phyloP scores from a whole-genome alignment of 1,140 invertebrate species.

The Rhysida immarginata region DNA sequence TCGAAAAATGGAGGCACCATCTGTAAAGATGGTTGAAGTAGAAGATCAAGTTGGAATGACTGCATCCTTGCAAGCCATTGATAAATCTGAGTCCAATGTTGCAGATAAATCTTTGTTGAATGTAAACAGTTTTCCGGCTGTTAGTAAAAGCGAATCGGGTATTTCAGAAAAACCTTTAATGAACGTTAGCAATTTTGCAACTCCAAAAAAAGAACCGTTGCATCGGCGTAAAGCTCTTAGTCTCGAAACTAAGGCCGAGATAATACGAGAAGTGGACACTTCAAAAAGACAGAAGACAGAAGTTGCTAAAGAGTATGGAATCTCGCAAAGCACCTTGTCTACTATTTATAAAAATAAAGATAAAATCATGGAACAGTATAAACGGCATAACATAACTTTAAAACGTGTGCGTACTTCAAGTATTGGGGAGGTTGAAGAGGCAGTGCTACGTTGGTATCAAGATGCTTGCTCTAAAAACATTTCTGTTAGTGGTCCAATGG shows the following conservation, averaged over 20 bases:
- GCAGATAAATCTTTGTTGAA: too few relatives aligned
- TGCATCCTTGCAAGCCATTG: too few relatives aligned
- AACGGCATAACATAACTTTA: slow-evolving; percentile 8
- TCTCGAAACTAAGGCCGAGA: slow-evolving; percentile 3
- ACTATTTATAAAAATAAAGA: slow-evolving; percentile 17
- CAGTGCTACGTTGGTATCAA: slow-evolving; percentile 15
- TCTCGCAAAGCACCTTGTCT: slow-evolving; percentile 11
- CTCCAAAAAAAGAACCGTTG: neutral
- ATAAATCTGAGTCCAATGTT: too few relatives aligned
- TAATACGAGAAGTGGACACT: neutral
- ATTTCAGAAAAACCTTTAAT: too few relatives aligned
- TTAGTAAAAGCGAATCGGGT: too few relatives aligned
- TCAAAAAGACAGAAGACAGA: slow-evolving; percentile 1
- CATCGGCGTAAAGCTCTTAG: neutral
- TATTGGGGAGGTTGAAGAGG: slow-evolving; percentile 17
- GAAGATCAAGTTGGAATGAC: too few relatives aligned
- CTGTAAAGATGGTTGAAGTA: too few relatives aligned
- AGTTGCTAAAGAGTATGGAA: slow-evolving; percentile 5
- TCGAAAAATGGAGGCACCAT: neutral
- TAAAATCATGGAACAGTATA: slow-evolving; percentile 14
- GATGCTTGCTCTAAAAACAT: slow-evolving; percentile 12
- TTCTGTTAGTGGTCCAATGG: slow-evolving; percentile 15
- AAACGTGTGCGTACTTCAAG: slow-evolving; percentile 13
- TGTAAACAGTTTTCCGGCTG: too few relatives aligned
- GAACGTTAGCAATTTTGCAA: too few relatives aligned